Base-by-base conservation (phyloP, 2,888 invertebrate genomes). In the Brenthis ino region DNA sequence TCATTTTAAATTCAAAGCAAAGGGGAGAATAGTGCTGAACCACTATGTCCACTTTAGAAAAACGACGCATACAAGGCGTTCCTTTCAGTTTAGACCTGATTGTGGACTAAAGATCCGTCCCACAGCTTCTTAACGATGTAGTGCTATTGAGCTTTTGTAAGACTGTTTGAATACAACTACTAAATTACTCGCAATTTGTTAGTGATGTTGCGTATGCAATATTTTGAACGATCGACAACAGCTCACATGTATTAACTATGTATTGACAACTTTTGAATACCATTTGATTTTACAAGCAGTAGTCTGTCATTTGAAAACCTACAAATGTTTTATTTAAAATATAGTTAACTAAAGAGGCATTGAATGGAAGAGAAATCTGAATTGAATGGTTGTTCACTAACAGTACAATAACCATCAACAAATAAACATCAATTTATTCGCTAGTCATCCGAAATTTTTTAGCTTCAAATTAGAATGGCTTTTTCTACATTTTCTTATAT, bases 291-390 rank as follows among this genome's bases (percentile, higher is more conserved):
- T 16, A 16, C 16, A 3, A 53, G 24, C 16, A 37, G 14, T 13
- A 54, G 13, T 43, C 20, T 53, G 63, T 63, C 63, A 63, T 53
- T 43, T 54, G 63, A 63, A 37, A 37, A 24, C 43, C 37, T 43
- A 43, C 54, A 54, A 8, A 53, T 8, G 47, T 47, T 63, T 63
- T 63, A 63, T 63, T 54, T 51, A 63, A 53, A 54, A 37, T 54
- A 43, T 63, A 63, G n/a, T 14, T 43, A 53, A 53, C 28, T 68
- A 55, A 47, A 57, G 50, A 51, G 48, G 57, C 14, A 57, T 53
- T 69, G 65, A 65, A 69, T 69, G 57, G 67, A 57, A 56, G 71
- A 67, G 72, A 72, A 72, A 72, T 72, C 65, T 24, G 61, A 65
- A 61, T 68, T 67, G 65, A 68, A 61, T 43, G 57, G 61, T 24